Evolutionary conservation across 1,140 invertebrate genomes (phyloP).

Genomic region (Callitettix versicolor): DNA sequence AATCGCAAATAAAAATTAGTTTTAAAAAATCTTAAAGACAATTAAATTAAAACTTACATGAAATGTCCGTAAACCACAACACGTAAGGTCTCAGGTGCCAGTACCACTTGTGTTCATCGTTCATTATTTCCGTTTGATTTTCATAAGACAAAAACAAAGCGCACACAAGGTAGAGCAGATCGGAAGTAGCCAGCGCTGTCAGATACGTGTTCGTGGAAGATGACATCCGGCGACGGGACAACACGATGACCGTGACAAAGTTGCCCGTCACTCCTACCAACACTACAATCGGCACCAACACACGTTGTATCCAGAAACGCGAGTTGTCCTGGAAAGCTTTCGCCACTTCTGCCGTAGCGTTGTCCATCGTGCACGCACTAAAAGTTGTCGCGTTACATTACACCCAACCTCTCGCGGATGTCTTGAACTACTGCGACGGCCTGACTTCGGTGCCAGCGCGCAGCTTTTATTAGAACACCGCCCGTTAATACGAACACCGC

Average conservation of each 20-base stretch:
- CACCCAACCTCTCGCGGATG: too few species aligned
- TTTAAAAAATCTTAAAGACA: too few species aligned
- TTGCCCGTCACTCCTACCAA: slow-evolving; percentile 60
- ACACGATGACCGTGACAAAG: slow-evolving; percentile 57
- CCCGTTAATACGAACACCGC: too few species aligned
- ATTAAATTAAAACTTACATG: slow-evolving; percentile 41
- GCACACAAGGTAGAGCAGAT: slow-evolving; percentile 56
- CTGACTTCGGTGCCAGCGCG: too few species aligned
- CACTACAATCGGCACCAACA: slow-evolving; percentile 57
- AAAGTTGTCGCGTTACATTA: too few species aligned
- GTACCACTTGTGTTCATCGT: slow-evolving; percentile 32
- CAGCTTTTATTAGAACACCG: too few species aligned
- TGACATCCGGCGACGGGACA: slow-evolving; percentile 61
- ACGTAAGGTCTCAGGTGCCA: slow-evolving; percentile 45
- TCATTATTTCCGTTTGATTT: slow-evolving; percentile 44
- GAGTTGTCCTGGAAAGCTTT: slow-evolving; percentile 32
- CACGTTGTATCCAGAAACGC: slow-evolving; percentile 51
- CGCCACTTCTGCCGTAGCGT: neutral
- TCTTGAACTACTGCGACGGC: too few species aligned
- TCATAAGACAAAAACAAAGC: slow-evolving; percentile 51
- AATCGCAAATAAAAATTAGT: too few species aligned
- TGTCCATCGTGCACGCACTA: neutral
- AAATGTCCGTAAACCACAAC: slow-evolving; percentile 49
- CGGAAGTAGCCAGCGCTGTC: slow-evolving; percentile 59
- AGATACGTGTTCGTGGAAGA: slow-evolving; percentile 66